Percentiles rank a stretch among this genome's conserved stretches.
Evolutionary conservation across 2,888 invertebrate species (phyloP).

Genomic region (Sphinx pinastri): DNA sequence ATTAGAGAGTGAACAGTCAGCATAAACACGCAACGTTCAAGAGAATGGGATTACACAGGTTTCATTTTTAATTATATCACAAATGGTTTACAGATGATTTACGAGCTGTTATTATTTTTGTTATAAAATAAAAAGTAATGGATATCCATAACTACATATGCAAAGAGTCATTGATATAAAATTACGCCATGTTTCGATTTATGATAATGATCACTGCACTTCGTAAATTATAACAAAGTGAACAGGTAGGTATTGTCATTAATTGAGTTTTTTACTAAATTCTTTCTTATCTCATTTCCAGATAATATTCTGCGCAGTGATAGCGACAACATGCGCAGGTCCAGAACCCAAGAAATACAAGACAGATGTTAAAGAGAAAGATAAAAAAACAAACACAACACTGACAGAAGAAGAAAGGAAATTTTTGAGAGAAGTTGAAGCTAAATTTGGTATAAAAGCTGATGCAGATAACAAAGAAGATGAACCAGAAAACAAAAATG

Average conservation of each 20-base stretch:
- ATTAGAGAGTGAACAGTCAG: slow-evolving; percentile 51
- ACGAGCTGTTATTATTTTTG: neutral
- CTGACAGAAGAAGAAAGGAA: slow-evolving; percentile 73
- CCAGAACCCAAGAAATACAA: slow-evolving; percentile 79
- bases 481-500: slow-evolving; percentile 40
- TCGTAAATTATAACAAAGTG: too few relatives aligned
- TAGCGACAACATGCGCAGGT: slow-evolving; percentile 55
- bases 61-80: slow-evolving; percentile 18
- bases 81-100: slow-evolving; percentile 3
- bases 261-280: slow-evolving; percentile 13
- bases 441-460: slow-evolving; percentile 73
- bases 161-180: neutral
- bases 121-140: neutral
- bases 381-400: slow-evolving; percentile 55
- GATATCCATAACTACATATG: too few relatives aligned
- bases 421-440: slow-evolving; percentile 77
- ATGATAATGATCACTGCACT: neutral
- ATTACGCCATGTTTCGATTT: neutral
- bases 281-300: slow-evolving; percentile 58
- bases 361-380: slow-evolving; percentile 55
- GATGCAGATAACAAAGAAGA: slow-evolving; percentile 54
- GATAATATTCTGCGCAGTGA: slow-evolving; percentile 62
- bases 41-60: slow-evolving; percentile 37
- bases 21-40: slow-evolving; percentile 54
- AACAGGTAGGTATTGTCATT: too few relatives aligned